Evolutionary conservation across 2,888 invertebrate species (phyloP).

Genomic region (Oscheius myriophilus): DNA sequence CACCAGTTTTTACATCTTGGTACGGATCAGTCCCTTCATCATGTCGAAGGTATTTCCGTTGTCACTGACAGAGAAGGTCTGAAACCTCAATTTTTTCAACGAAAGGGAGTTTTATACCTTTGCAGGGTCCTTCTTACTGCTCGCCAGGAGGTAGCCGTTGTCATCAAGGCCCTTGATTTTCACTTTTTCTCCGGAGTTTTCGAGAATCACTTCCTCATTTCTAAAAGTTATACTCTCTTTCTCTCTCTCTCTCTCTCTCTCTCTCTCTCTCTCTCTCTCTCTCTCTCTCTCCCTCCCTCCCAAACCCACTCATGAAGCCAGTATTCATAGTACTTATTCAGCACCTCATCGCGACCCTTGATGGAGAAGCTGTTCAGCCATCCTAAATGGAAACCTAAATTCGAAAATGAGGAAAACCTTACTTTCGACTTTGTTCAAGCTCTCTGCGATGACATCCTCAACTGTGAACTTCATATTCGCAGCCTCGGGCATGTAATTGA

Average conservation of each 20-base stretch:
- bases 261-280: no score
- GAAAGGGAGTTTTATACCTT: conserved; percentile 26
- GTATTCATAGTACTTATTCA: conserved; percentile 83
- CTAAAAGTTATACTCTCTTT: conserved; percentile 73
- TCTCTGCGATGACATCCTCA: conserved; percentile 64
- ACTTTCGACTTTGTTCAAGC: conserved; percentile 67
- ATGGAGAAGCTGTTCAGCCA: conserved; percentile 78
- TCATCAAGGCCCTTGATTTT: conserved; percentile 85
- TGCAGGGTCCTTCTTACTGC: conserved; percentile 50
- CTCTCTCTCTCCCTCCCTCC: background rate
- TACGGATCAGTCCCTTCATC: conserved; percentile 85
- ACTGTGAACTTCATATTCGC: conserved; percentile 43
- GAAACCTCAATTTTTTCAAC: conserved; percentile 50
- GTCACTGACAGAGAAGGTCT: conserved; percentile 82
- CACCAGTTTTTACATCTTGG: conserved; percentile 34
- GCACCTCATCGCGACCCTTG: conserved; percentile 75
- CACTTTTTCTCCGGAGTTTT: conserved; percentile 74
- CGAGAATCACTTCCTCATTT: conserved; percentile 75
- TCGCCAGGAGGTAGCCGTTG: conserved; percentile 85
- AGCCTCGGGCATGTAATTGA: conserved; percentile 80
- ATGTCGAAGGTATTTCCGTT: conserved; percentile 97
- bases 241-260: no score
- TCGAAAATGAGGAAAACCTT: no score
- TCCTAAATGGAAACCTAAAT: no score
- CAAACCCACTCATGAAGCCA: conserved; percentile 86